Percentiles rank a stretch among this genome's conserved stretches.
phyloP scores from a whole-genome alignment of 2,113 vertebrate species.

The Thunnus maccoyii region DNA sequence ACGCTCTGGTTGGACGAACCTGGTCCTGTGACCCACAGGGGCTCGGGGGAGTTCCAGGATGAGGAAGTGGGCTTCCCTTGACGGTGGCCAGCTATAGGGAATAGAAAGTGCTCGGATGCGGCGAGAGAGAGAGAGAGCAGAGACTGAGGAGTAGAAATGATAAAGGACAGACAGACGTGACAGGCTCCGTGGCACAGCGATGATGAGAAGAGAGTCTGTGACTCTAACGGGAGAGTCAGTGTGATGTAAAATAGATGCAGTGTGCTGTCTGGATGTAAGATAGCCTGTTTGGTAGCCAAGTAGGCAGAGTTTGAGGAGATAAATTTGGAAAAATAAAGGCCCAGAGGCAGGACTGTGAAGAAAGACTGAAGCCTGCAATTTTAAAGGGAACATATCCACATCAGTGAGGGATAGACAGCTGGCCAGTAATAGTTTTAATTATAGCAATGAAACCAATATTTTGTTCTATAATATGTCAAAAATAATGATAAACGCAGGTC shows the following conservation, averaged over 20 bases:
- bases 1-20: constrained; percentile 54
- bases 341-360: background rate
- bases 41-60: constrained; percentile 78
- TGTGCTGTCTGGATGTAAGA: background rate
- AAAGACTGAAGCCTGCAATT: background rate
- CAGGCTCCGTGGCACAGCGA: background rate
- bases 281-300: background rate
- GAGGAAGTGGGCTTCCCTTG: constrained; percentile 78
- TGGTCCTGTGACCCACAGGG: constrained; percentile 53
- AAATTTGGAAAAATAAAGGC: constrained; percentile 2
- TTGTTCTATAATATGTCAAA: too few species aligned
- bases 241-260: background rate
- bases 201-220: background rate
- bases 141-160: constrained; percentile 62
- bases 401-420: background rate
- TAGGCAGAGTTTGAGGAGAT: background rate
- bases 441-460: too few species aligned
- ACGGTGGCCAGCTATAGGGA: constrained; percentile 49
- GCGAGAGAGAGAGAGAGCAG: background rate
- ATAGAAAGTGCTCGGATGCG: constrained; percentile 61
- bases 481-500: too few species aligned
- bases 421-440: too few species aligned
- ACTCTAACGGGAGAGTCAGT: background rate
- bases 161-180: background rate
- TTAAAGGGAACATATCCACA: background rate